Evolutionary conservation across 2,113 vertebrate species (phyloP).

Genomic region (human (Homo sapiens)): GRCh38 chr2:36743001-36743500

Average conservation of each 20-base stretch:
- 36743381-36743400: too few relatives aligned
- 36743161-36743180: constrained; percentile 94
- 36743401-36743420: too few relatives aligned
- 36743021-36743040: not conserved
- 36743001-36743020: constrained; percentile 36
- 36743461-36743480: too few relatives aligned
- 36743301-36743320: not conserved
- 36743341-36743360: not conserved
- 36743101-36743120: constrained; percentile 93
- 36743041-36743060: not conserved
- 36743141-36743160: constrained; percentile 94
- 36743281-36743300: not conserved
- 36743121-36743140: constrained; percentile 94
- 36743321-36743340: not conserved
- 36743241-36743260: constrained; percentile 96
- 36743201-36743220: constrained; percentile 95
- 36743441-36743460: too few relatives aligned
- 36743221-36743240: constrained; percentile 98
- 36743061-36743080: constrained; percentile 54
- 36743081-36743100: constrained; percentile 84
- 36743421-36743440: too few relatives aligned
- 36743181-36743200: constrained; percentile 91
- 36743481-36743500: too few relatives aligned
- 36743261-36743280: constrained; percentile 31
- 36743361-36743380: too few relatives aligned